Percentiles rank a stretch among this genome's conserved stretches.
phyloP scores from a whole-genome alignment of 2,888 invertebrate genomes.

The Tortricodes alternella region DNA sequence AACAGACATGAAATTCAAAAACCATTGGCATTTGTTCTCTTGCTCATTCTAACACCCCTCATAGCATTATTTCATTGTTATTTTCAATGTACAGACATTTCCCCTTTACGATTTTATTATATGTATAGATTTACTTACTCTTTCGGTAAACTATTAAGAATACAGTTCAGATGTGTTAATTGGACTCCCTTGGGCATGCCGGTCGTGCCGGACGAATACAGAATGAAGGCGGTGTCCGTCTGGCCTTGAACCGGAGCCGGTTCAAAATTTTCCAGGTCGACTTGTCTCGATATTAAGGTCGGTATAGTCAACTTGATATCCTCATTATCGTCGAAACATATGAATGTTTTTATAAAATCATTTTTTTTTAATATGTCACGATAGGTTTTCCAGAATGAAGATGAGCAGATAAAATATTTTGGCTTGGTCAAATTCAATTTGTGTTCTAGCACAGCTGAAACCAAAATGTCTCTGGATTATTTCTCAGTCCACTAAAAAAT shows the following conservation, averaged over 20 bases:
- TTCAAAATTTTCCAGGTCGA: conserved; percentile 55
- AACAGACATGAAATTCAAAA: no score
- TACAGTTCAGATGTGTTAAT: conserved; percentile 83
- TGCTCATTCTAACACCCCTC: no score
- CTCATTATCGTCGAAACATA: conserved; percentile 50
- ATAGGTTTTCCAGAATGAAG: conserved; percentile 68
- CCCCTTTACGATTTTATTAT: neutral
- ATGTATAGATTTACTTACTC: conserved; percentile 50
- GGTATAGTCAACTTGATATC: conserved; percentile 44
- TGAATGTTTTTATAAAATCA: conserved; percentile 50
- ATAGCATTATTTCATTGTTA: no score
- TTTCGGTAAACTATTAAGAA: conserved; percentile 57
- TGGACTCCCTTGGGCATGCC: conserved; percentile 87
- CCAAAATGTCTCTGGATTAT: conserved; percentile 13
- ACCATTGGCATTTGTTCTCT: no score
- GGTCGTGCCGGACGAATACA: conserved; percentile 88
- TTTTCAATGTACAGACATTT: no score
- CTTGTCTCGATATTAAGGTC: conserved; percentile 43
- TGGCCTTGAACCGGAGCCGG: conserved; percentile 73
- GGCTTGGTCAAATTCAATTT: conserved; percentile 85
- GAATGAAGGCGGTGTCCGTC: conserved; percentile 62
- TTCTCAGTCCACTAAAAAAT: no score
- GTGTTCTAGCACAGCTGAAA: conserved; percentile 85
- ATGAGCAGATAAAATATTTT: conserved; percentile 85
- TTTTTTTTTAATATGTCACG: conserved; percentile 49